Evolutionary conservation across 2,797 vertebrate genomes (phyloP).

Genomic region (Dromococcyx pavoninus): DNA sequence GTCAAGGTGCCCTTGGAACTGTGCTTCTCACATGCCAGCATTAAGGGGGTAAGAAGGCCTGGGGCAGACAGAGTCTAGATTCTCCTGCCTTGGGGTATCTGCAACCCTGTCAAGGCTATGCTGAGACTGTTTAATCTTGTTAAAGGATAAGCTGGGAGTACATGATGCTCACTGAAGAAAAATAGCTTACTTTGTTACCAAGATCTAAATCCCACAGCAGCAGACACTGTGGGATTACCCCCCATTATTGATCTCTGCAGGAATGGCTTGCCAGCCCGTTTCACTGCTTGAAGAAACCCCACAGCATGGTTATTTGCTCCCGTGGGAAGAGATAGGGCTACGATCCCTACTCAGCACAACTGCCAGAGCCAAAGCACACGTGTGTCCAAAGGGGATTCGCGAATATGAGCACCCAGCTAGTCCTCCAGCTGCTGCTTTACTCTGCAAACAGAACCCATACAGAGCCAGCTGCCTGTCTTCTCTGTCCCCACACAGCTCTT

Average conservation of each 20-base stretch:
- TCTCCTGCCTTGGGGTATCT: neutral
- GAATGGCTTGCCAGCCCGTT: neutral
- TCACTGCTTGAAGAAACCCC: neutral
- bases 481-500: neutral
- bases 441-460: neutral
- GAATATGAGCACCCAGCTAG: neutral
- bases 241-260: neutral
- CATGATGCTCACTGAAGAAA: neutral
- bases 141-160: neutral
- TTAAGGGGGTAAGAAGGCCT: neutral
- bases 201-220: neutral
- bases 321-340: neutral
- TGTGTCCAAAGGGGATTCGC: neutral
- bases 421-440: neutral
- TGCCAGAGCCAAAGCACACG: neutral
- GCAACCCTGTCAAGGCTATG: neutral
- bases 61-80: neutral
- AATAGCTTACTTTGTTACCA: neutral
- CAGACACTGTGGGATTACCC: neutral
- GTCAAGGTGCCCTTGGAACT: neutral
- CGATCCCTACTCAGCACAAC: neutral
- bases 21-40: neutral
- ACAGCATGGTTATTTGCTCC: neutral
- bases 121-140: constrained; percentile 30
- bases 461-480: neutral